Base-by-base conservation (phyloP, 2,113 vertebrate species). In the Cygnus atratus region DNA sequence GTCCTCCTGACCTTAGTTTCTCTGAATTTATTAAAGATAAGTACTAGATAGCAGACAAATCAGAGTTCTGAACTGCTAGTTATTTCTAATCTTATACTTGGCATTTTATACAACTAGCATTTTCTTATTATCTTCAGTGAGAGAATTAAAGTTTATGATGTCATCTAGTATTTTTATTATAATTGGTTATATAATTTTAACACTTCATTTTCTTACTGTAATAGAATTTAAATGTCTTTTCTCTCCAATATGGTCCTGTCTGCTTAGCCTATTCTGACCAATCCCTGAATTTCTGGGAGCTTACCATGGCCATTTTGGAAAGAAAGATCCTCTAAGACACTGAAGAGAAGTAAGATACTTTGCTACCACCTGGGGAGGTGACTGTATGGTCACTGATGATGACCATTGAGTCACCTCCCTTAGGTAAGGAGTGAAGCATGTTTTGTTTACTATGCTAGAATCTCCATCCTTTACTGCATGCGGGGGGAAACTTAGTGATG, bases 321-420 rank as follows among this genome's bases (percentile, higher is more conserved):
- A 92, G 63, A 77, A 87, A 86, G 44, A 67, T 82, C 48, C 65
- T 92, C 44, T 74, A 50, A 87, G 58, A 73, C 5, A 1, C 41
- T 80, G 63, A 96, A 93, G 74, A 89, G 90, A 89, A 94, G 65
- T 28, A 65, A 81, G 74, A 70, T 93, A 84, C 87, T 94, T 95
- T 81, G 31, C 35, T 61, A 29, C 68, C 82, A 95, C 88, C 92
- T 85, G 73, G 96, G 88, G 89, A 96, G 87, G 86, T 92, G 68
- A 91, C 55, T 92, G 57, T 63, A 79, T 94, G 83, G 76, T 95
- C 83, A 90, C 61, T 86, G 92, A 58, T 95, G 76, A 88, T 95
- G 83, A 91, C 92, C 96, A 94, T n/a, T 48, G 39, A 92, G 79
- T 96, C 87, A 96, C 92, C 87, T 97, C 90, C 91, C 94, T 96